These are phyloP conservation scores for Sipha maydis DNA, from an alignment of 2,888 invertebrate genomes.

Conservation along the genomic window DNA sequence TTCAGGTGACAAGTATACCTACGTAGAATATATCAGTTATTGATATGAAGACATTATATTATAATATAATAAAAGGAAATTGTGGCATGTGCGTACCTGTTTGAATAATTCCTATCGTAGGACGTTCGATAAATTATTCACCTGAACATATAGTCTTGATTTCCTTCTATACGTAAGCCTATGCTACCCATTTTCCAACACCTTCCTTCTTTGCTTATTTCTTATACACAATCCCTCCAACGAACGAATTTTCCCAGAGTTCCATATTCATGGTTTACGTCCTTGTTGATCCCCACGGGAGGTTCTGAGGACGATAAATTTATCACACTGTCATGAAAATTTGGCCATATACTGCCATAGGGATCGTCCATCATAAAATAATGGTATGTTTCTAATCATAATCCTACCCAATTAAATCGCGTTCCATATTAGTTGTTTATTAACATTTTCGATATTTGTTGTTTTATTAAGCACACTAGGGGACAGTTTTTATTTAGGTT, in stretches of 20 bases:
- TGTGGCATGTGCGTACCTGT: slow-evolving; percentile 18
- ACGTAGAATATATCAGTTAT: not conserved
- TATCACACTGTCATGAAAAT: slow-evolving; percentile 39
- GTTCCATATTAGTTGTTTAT: not conserved
- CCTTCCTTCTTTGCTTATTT: slow-evolving; percentile 15
- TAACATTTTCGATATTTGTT: not conserved
- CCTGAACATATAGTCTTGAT: slow-evolving; percentile 36
- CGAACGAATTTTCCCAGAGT: slow-evolving; percentile 27
- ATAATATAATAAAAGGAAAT: slow-evolving; percentile 11
- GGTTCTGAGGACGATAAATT: slow-evolving; percentile 34
- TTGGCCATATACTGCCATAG: slow-evolving; percentile 7
- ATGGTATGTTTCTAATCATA: not conserved
- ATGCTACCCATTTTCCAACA: not conserved
- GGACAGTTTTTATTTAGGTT: not conserved
- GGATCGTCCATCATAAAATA: slow-evolving; percentile 24
- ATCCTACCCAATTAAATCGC: not conserved
- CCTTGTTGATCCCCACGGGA: slow-evolving; percentile 5
- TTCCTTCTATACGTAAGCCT: slow-evolving; percentile 27
- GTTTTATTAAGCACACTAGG: not conserved
- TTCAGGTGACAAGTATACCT: not conserved
- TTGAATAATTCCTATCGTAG: slow-evolving; percentile 41
- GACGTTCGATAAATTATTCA: slow-evolving; percentile 50
- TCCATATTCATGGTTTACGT: slow-evolving; percentile 21
- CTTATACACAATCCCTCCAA: not conserved
- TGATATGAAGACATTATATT: not conserved